A percentile compares a stretch with the other conserved stretches of the same genome.
Conservation (phyloP, 2,888 invertebrate species). For the Smittia sp. region DNA sequence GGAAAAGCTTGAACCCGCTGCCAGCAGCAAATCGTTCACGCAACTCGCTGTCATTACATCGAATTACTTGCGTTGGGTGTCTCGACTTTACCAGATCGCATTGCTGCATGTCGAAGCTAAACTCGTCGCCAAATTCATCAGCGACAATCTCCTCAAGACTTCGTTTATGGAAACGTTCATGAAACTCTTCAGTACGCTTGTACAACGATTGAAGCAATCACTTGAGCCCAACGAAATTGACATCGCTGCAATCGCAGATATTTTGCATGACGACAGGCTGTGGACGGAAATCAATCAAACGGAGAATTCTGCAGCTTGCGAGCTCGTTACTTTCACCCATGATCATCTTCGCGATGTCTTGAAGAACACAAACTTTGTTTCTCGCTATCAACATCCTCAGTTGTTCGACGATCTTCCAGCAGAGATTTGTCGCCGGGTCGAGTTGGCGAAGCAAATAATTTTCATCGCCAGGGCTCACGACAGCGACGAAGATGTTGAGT, state of each 20-base stretch:
- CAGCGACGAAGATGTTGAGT: conserved; percentile 48
- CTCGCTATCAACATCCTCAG: conserved; percentile 20
- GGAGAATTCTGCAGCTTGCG: not conserved
- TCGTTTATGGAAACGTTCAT: conserved; percentile 43
- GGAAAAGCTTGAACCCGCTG: not conserved
- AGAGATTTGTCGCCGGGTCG: not conserved
- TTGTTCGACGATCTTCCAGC: conserved; percentile 16
- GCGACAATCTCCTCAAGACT: conserved; percentile 50
- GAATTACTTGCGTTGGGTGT: conserved; percentile 43
- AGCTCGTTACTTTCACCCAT: not conserved
- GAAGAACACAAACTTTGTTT: not conserved
- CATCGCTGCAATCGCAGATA: not conserved
- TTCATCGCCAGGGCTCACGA: conserved; percentile 54
- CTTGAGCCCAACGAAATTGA: not conserved
- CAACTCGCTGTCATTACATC: not conserved
- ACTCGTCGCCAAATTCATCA: conserved; percentile 52
- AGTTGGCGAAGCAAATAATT: conserved; percentile 47
- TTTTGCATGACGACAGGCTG: not conserved
- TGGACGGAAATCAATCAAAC: not conserved
- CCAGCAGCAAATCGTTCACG: not conserved
- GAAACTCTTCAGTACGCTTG: not conserved
- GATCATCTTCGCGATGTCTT: not conserved
- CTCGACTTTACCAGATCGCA: conserved; percentile 48
- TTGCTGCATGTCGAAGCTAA: conserved; percentile 52
- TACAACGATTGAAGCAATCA: not conserved